These are phyloP conservation scores for Dendrolimus kikuchii DNA, from an alignment of 1,140 invertebrate genomes.

Conservation along the genomic window DNA sequence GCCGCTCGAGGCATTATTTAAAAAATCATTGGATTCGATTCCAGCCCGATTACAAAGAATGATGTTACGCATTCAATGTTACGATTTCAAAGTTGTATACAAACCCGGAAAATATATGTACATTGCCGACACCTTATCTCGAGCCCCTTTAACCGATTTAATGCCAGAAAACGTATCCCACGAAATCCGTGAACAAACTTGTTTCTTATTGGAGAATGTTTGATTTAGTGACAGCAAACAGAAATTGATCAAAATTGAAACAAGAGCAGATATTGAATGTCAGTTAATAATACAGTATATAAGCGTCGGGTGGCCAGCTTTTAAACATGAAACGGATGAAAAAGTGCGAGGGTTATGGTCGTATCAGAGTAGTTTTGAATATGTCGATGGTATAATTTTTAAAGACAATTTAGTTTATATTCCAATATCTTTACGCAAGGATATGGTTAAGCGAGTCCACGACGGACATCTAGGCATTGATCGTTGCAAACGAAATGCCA, in stretches of 20 bases:
- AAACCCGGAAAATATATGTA: conserved; percentile 13
- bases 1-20: conserved; percentile 51
- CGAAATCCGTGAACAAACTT: conserved; percentile 15
- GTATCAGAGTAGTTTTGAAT: conserved; percentile 18
- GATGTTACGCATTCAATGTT: not conserved
- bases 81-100: conserved; percentile 6
- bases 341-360: conserved; percentile 11
- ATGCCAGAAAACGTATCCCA: conserved; percentile 10
- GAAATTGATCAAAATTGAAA: conserved; percentile 5
- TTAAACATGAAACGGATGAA: conserved; percentile 10
- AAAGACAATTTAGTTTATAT: conserved; percentile 28
- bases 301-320: conserved; percentile 10
- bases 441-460: conserved; percentile 38
- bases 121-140: conserved; percentile 12
- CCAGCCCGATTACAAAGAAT: conserved; percentile 8
- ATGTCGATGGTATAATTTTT: conserved; percentile 16
- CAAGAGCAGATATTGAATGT: conserved; percentile 7
- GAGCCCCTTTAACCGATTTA: conserved; percentile 12
- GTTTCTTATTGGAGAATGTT: conserved; percentile 18
- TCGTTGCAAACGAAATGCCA: conserved; percentile 30
- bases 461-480: conserved; percentile 24
- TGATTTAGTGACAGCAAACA: conserved; percentile 16
- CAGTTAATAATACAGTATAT: conserved; percentile 9
- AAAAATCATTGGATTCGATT: conserved; percentile 7
- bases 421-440: conserved; percentile 22